phyloP scores from a whole-genome alignment of 1,140 invertebrate species.

The Venturia canescens region DNA sequence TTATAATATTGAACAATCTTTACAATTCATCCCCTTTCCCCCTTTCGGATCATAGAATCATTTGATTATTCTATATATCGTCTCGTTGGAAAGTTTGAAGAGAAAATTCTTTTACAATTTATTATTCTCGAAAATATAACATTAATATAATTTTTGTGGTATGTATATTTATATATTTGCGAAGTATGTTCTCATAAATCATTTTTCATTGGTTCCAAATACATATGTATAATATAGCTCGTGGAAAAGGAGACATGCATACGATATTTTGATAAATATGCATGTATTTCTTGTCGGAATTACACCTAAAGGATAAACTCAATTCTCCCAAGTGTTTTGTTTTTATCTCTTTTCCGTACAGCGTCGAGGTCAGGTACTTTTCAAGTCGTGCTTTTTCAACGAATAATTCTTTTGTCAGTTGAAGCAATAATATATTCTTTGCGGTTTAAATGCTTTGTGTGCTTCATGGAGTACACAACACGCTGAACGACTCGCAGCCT shows the following conservation, averaged over 20 bases:
- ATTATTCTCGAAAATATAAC: conserved; percentile 59
- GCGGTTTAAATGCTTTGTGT: not conserved
- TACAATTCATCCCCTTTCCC: conserved; percentile 55
- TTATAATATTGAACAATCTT: conserved; percentile 63
- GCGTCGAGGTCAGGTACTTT: conserved; percentile 71
- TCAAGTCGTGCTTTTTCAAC: conserved; percentile 56
- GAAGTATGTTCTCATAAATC: conserved; percentile 49
- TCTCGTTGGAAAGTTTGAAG: conserved; percentile 49
- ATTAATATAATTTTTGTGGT: conserved; percentile 51
- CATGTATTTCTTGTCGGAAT: conserved; percentile 51
- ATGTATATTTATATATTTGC: conserved; percentile 43
- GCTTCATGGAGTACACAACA: not conserved
- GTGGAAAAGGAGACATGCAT: not conserved
- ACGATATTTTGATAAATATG: conserved; percentile 61
- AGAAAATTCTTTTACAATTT: conserved; percentile 37
- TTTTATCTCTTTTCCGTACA: conserved; percentile 41
- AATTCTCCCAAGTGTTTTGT: conserved; percentile 28
- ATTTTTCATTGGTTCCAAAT: conserved; percentile 66
- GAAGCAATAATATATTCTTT: not conserved
- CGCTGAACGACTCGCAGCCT: conserved; percentile 33
- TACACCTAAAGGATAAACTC: conserved; percentile 67
- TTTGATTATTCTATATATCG: conserved; percentile 53
- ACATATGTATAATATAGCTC: conserved; percentile 35
- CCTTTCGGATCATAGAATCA: conserved; percentile 36
- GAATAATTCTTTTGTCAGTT: conserved; percentile 18